Evolutionary conservation across 2,113 vertebrate genomes (phyloP).

Genomic region (Hirundichthys speculiger): DNA sequence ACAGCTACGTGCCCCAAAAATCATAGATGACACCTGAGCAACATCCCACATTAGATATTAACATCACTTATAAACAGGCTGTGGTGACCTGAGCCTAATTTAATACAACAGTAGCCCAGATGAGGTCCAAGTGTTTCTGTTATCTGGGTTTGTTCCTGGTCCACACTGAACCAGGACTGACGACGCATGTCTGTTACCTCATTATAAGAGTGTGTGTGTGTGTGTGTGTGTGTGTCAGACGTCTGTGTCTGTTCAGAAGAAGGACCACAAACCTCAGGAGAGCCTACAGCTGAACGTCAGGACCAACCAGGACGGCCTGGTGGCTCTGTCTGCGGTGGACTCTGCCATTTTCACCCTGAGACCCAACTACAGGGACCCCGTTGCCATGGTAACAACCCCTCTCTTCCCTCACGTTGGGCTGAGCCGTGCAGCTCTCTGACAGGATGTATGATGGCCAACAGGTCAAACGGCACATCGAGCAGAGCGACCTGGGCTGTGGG

Average conservation of each 20-base stretch:
- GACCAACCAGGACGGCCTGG: constrained; percentile 77
- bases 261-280: constrained; percentile 77
- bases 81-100: no score
- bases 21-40: no score
- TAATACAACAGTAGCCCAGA: no score
- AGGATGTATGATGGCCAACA: constrained; percentile 55
- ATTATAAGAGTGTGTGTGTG: not conserved
- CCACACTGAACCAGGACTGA: no score
- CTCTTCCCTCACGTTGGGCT: no score
- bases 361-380: constrained; percentile 64
- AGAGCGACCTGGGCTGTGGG: constrained; percentile 91
- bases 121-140: no score
- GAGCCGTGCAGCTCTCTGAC: not conserved
- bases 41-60: no score
- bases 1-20: no score
- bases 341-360: constrained; percentile 82
- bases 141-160: no score
- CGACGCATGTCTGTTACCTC: no score
- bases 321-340: constrained; percentile 88
- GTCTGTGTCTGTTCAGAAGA: constrained; percentile 50
- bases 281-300: constrained; percentile 73
- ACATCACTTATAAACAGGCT: no score
- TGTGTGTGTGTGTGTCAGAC: constrained; percentile 74
- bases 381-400: constrained; percentile 48
- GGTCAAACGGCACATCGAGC: constrained; percentile 84